phyloP scores from a whole-genome alignment of 2,797 vertebrate genomes.

The Monodelphis domestica region DNA sequence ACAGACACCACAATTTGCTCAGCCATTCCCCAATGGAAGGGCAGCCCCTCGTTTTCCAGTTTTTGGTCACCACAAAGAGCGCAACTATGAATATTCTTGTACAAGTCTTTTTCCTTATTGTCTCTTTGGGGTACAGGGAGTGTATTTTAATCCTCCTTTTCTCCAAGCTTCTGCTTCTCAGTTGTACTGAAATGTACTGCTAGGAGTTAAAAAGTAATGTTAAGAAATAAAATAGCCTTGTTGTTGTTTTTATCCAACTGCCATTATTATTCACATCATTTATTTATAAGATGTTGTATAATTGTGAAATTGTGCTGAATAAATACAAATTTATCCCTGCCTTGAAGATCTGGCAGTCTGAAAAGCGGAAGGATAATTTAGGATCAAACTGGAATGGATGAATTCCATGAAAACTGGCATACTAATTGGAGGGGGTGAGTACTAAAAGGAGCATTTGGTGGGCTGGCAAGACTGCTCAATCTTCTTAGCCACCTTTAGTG shows the following conservation, averaged over 20 bases:
- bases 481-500: background rate
- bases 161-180: background rate
- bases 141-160: background rate
- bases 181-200: conserved; percentile 18
- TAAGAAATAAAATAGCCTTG: conserved; percentile 53
- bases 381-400: conserved; percentile 30
- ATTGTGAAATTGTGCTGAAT: conserved; percentile 59
- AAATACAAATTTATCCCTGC: conserved; percentile 57
- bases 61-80: too few relatives aligned
- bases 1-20: too few relatives aligned
- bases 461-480: conserved; percentile 5
- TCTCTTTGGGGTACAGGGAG: too few relatives aligned
- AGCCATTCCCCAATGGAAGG: too few relatives aligned
- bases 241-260: conserved; percentile 32
- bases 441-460: conserved; percentile 4
- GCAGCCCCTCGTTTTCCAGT: too few relatives aligned
- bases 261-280: conserved; percentile 60
- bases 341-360: conserved; percentile 38
- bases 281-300: conserved; percentile 43
- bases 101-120: too few relatives aligned
- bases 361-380: conserved; percentile 53
- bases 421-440: background rate
- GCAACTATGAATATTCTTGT: too few relatives aligned
- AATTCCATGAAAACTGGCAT: conserved; percentile 28
- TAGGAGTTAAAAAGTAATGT: conserved; percentile 54